Conservation (phyloP, 2,797 vertebrate genomes). For the Acanthopagrus latus region DNA sequence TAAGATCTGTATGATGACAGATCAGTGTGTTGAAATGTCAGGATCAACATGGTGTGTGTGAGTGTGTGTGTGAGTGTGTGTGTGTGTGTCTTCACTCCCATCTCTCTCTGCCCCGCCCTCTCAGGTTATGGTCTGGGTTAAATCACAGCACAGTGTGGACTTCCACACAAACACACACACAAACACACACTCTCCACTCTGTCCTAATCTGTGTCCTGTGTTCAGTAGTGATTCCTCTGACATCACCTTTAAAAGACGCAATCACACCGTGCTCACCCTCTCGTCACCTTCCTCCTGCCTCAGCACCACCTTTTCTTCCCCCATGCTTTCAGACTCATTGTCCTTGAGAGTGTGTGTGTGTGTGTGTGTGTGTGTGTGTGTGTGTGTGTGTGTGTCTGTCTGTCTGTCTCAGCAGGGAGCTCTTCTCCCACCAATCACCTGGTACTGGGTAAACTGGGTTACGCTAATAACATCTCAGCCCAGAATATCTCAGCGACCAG, state of each 20-base stretch:
- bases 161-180: neutral
- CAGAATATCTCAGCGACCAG: slow-evolving; percentile 73
- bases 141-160: neutral
- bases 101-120: slow-evolving; percentile 22
- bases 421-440: slow-evolving; percentile 78
- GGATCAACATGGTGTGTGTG: no score
- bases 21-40: neutral
- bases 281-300: slow-evolving; percentile 36
- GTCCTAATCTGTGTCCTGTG: slow-evolving; percentile 5
- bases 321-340: slow-evolving; percentile 44
- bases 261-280: slow-evolving; percentile 12
- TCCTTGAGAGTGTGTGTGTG: slow-evolving; percentile 67
- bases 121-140: slow-evolving; percentile 58
- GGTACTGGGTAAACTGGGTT: slow-evolving; percentile 85
- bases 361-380: slow-evolving; percentile 25
- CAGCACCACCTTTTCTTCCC: slow-evolving; percentile 23
- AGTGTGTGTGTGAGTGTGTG: neutral
- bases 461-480: slow-evolving; percentile 82
- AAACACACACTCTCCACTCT: neutral
- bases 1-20: neutral
- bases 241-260: slow-evolving; percentile 3
- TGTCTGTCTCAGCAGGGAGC: slow-evolving; percentile 58
- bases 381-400: slow-evolving; percentile 26
- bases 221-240: slow-evolving; percentile 27
- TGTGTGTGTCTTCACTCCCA: slow-evolving; percentile 14